Conservation (phyloP, 2,888 invertebrate genomes). For the Caenorhabditis sp. region DNA sequence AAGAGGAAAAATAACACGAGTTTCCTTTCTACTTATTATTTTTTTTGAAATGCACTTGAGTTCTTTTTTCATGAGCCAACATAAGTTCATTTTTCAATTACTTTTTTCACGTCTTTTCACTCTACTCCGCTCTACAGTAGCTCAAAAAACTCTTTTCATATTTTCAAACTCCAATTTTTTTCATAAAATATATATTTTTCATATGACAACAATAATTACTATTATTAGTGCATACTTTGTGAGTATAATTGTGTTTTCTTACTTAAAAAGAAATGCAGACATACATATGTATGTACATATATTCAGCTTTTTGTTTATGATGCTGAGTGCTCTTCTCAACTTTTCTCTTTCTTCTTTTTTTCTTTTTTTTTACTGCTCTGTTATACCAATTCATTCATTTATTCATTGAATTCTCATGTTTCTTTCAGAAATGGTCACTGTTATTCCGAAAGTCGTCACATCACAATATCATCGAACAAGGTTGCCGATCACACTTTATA, state of each 20-base stretch:
- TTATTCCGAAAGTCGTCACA: slow-evolving; percentile 33
- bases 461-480: slow-evolving; percentile 31
- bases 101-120: too few relatives aligned
- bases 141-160: too few relatives aligned
- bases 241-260: neutral
- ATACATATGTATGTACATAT: slow-evolving; percentile 1
- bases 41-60: neutral
- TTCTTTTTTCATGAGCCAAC: too few relatives aligned
- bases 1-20: neutral
- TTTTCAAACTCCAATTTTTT: too few relatives aligned
- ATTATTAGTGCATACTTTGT: neutral
- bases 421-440: slow-evolving; percentile 25
- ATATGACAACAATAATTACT: too few relatives aligned
- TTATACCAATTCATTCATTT: neutral
- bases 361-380: neutral
- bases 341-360: slow-evolving; percentile 1
- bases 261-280: neutral
- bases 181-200: too few relatives aligned
- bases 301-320: slow-evolving; percentile 1
- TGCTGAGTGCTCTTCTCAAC: slow-evolving; percentile 1
- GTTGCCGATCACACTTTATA: slow-evolving; percentile 44
- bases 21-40: neutral
- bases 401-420: neutral
- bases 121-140: too few relatives aligned
- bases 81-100: too few relatives aligned